Evolutionary conservation across 1,140 invertebrate genomes (phyloP).

Genomic region (Penaeus vannamei): DNA sequence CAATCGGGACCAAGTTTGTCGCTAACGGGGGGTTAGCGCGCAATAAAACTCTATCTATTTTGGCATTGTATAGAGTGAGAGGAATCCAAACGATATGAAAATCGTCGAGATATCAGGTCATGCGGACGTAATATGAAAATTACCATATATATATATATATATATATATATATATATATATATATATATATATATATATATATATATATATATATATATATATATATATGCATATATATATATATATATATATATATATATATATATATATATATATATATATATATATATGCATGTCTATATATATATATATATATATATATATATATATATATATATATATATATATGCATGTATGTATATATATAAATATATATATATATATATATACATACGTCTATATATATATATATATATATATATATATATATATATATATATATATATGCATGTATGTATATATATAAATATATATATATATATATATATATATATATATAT

Average conservation of each 20-base stretch:
- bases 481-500: background rate
- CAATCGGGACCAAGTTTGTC: too few species aligned
- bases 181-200: conserved; percentile 33
- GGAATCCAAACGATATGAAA: too few species aligned
- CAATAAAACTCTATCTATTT: too few species aligned
- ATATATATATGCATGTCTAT: conserved; percentile 10
- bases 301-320: conserved; percentile 25
- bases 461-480: background rate
- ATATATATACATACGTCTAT: background rate
- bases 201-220: conserved; percentile 6
- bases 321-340: conserved; percentile 23
- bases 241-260: background rate
- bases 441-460: background rate
- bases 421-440: conserved; percentile 5
- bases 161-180: conserved; percentile 24
- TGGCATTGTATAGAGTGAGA: too few species aligned
- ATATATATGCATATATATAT: conserved; percentile 8
- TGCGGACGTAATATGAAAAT: background rate
- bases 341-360: background rate
- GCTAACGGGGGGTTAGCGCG: too few species aligned
- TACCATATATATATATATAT: conserved; percentile 22
- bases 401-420: conserved; percentile 20
- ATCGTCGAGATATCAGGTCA: too few species aligned
- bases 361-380: background rate
- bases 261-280: background rate